Percentiles rank a stretch among this genome's conserved stretches.
Conservation (phyloP, 2,888 invertebrate species). For the Amphipyra berbera region DNA sequence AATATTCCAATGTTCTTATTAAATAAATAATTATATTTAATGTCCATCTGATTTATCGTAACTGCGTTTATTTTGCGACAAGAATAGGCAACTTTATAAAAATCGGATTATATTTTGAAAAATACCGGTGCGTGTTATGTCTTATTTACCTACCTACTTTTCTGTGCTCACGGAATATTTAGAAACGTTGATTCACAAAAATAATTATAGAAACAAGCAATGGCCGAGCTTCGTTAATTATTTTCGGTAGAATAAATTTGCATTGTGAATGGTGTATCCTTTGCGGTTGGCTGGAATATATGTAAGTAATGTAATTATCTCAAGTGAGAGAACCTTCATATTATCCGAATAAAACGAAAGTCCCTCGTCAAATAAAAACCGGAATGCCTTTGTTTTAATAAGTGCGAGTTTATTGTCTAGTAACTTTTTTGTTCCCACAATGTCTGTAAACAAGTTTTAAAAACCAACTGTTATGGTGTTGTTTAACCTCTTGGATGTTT, state of each 20-base stretch:
- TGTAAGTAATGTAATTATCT: slow-evolving; percentile 19
- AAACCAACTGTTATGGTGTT: too few relatives aligned
- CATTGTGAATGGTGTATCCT: slow-evolving; percentile 15
- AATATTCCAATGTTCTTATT: too few relatives aligned
- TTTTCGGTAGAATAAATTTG: slow-evolving; percentile 20
- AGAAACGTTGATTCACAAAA: slow-evolving; percentile 2
- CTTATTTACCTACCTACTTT: background rate
- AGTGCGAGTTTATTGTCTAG: background rate
- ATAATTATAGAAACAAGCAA: slow-evolving; percentile 4
- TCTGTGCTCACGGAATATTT: slow-evolving; percentile 7
- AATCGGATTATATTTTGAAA: slow-evolving; percentile 28
- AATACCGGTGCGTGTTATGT: slow-evolving; percentile 6
- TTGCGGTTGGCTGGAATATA: slow-evolving; percentile 3
- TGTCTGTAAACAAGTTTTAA: too few relatives aligned
- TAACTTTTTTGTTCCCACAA: too few relatives aligned
- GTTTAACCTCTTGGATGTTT: too few relatives aligned
- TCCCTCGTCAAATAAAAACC: background rate
- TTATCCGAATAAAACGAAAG: slow-evolving; percentile 5
- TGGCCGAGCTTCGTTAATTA: slow-evolving; percentile 1
- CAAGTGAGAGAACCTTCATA: background rate
- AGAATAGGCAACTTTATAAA: background rate
- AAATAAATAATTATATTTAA: too few relatives aligned
- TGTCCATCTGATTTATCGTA: too few relatives aligned
- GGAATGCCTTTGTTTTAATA: background rate
- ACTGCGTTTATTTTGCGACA: too few relatives aligned